Evolutionary conservation across 2,113 vertebrate genomes (phyloP).

Genomic region (Solea senegalensis): DNA sequence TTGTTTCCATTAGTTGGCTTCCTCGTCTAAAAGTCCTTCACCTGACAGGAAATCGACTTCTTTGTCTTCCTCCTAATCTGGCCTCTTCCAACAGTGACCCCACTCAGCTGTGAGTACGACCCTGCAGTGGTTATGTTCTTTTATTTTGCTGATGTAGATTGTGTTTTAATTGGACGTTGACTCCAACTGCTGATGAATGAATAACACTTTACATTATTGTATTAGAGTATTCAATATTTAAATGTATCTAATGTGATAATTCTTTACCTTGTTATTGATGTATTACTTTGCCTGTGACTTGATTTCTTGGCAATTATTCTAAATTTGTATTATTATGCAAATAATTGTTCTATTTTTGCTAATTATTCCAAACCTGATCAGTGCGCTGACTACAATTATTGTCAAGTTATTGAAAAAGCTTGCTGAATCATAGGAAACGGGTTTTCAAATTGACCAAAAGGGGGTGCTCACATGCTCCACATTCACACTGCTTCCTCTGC

Average conservation of each 20-base stretch:
- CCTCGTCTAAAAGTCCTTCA: conserved; percentile 84
- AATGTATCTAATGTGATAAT: too few species aligned
- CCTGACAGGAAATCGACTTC: conserved; percentile 85
- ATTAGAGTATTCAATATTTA: too few species aligned
- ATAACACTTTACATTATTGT: too few species aligned
- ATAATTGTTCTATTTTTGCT: too few species aligned
- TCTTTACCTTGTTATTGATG: too few species aligned
- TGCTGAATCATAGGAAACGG: not conserved
- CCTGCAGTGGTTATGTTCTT: not conserved
- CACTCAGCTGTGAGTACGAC: conserved; percentile 65
- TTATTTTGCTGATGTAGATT: too few species aligned
- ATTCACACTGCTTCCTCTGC: conserved; percentile 7
- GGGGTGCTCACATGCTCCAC: conserved; percentile 41
- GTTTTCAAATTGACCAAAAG: conserved; percentile 51
- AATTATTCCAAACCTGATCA: not conserved
- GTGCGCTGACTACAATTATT: not conserved
- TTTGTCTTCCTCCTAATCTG: conserved; percentile 80
- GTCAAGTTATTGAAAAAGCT: not conserved
- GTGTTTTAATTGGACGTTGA: too few species aligned
- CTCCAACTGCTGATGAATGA: too few species aligned
- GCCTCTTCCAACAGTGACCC: conserved; percentile 33
- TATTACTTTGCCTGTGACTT: too few species aligned
- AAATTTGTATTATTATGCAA: too few species aligned
- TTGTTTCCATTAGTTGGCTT: conserved; percentile 78
- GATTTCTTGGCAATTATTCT: too few species aligned